phyloP scores from a whole-genome alignment of 2,797 vertebrate genomes.

The Sebastes iracundus region DNA sequence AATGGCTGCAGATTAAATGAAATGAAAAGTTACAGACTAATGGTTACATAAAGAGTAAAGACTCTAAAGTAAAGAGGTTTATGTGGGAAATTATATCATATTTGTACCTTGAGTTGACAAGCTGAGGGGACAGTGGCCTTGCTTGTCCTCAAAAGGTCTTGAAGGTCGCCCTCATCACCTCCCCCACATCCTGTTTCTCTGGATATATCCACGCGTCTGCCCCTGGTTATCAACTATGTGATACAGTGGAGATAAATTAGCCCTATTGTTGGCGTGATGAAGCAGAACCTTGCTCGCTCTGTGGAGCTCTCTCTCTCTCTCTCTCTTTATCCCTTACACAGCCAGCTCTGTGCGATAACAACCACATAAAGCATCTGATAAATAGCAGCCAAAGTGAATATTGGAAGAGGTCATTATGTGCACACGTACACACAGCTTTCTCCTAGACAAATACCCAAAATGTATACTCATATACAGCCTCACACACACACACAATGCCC shows the following conservation, averaged over 20 bases:
- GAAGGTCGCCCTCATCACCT: constrained; percentile 1
- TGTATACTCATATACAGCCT: background rate
- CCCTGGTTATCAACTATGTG: constrained; percentile 37
- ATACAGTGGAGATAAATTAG: constrained; percentile 53
- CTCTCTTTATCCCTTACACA: constrained; percentile 22
- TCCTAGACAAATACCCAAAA: background rate
- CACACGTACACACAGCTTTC: background rate
- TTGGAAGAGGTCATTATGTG: constrained; percentile 47
- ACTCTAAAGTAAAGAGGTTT: background rate
- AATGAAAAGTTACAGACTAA: background rate
- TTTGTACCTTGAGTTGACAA: background rate
- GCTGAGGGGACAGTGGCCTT: background rate
- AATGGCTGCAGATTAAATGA: background rate
- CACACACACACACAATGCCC: background rate
- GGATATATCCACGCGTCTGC: constrained; percentile 23
- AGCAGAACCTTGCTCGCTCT: constrained; percentile 42
- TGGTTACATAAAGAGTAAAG: background rate
- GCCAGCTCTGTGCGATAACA: constrained; percentile 36
- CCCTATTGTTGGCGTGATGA: constrained; percentile 42
- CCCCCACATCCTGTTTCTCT: constrained; percentile 18
- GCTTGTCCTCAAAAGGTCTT: constrained; percentile 4
- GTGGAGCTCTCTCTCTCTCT: constrained; percentile 2
- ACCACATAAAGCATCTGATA: constrained; percentile 56
- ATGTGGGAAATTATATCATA: background rate
- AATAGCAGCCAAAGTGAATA: constrained; percentile 65